Base-by-base conservation (phyloP, 2,888 invertebrate species). In the Oegoconia quadripuncta region DNA sequence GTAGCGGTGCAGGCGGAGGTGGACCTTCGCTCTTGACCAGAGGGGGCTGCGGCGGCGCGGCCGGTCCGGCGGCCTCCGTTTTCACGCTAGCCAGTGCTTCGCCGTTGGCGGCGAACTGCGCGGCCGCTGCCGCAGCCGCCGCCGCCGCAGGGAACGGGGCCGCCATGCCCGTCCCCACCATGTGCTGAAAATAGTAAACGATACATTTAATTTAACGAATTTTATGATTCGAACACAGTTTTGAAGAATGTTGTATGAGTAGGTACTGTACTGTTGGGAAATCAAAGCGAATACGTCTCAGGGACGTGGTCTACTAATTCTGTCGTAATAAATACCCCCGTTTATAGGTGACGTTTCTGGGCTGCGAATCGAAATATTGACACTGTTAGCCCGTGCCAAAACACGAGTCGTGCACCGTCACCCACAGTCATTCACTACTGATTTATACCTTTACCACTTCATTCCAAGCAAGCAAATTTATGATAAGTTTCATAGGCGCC, bases 101-200 rank as follows among this genome's bases (percentile, higher is more conserved):
- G 69, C 86, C 82, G 86, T 84, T 82, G 65, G 84, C 90, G 59
- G 74, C 90, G 67, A 74, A 89, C 72, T 90, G 89, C 37, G 90
- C 90, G 51, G 90, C 90, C 54, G 90, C 90, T 42, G 90, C 90
- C 63, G 90, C 89, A 58, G 90, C 89, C 64, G 90, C 89, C 66
- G 90, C 89, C 75, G 90, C 91, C 78, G 90, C 90, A 59, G 90
- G 90, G 79, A 91, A 93, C 83, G 92, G 92, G 88, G 88, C 88
- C 84, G 92, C 91, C 92, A 95, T 94, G 76, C 95, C 95, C 89
- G 95, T 93, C 89, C 96, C 95, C 89, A 96, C 96, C 95, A 96
- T 95, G 91, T 96, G 96, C 96, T 96, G 92, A 23, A 92, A 93
- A 68, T 64, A 63, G 64, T 41, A 56, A 43, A 35, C 18, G 17